Evolutionary conservation across 2,888 invertebrate genomes (phyloP), one percentile per base, ranked within the genome.

Genomic region (Epinotia ramella): DNA sequence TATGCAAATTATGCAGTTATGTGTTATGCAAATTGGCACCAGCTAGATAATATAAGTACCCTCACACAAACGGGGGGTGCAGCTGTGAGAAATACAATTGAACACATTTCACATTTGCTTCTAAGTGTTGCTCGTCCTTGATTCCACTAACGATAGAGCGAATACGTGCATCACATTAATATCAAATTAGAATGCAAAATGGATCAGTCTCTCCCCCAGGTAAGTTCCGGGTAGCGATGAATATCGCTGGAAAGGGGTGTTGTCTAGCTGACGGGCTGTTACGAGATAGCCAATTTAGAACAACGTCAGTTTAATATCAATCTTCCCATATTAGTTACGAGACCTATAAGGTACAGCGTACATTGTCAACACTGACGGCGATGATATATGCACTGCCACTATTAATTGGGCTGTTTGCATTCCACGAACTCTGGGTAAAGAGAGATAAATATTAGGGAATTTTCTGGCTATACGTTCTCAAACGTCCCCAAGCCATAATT

Each of bases 221-320:
- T n/a, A 16, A 40, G 16, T 7, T 13, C 7, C 11, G 59, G 59
- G 24, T 12, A 24, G 12, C 12, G 20, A 24, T 40, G 44, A 63
- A 44, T 20, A 63, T 1, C 13, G 11, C 44, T 20, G 40, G 44
- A 40, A 44, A 44, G 18, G 12, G 18, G 40, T 46, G 24, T 46
- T 65, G 64, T 44, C 64, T 46, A 65, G 46, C 64, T 65, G 46
- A 65, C 46, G 46, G 24, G 64, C 46, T 44, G 46, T 3, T 40
- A 40, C 63, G 18, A 44, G 46, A 33, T 20, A 65, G 46, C 46
- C 64, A 46, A 65, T 49, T 65, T 65, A 46, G 24, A 44, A 46
- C 46, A 18, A 40, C 63, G 16, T 60, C 60, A 24, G 46, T 18
- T 20, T 65, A 65, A 65, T 65, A 65, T 64, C 63, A 44, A 64